Conservation (phyloP, 23 tunicate genomes). For the Halocynthia roretzi region DNA sequence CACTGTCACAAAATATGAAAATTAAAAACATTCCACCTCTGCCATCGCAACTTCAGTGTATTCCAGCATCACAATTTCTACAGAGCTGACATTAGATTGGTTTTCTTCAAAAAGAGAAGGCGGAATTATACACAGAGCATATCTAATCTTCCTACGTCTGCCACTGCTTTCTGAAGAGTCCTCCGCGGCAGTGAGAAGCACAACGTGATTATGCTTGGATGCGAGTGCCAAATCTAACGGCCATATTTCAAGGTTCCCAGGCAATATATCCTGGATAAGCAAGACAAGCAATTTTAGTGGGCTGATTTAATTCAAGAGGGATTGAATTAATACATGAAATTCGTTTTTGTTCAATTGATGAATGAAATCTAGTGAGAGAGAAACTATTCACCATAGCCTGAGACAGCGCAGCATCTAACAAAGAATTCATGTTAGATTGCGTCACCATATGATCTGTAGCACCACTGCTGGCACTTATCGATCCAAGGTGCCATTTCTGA, state of each 20-base stretch:
- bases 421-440: conserved; percentile 25
- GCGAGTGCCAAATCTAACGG: conserved; percentile 48
- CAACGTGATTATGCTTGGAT: conserved; percentile 32
- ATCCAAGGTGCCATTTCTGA: conserved; percentile 38
- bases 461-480: conserved; percentile 9
- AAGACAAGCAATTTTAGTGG: too few relatives aligned
- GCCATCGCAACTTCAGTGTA: conserved; percentile 19
- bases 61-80: conserved; percentile 30
- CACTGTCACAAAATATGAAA: neutral
- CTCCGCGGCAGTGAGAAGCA: conserved; percentile 32
- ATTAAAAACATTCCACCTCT: neutral
- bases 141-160: conserved; percentile 21
- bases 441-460: conserved; percentile 28
- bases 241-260: conserved; percentile 21
- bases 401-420: conserved; percentile 13
- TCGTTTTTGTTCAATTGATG: neutral
- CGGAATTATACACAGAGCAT: conserved; percentile 34
- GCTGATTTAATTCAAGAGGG: too few relatives aligned
- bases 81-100: conserved; percentile 7
- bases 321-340: too few relatives aligned
- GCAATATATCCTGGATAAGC: too few relatives aligned
- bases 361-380: neutral
- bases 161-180: conserved; percentile 17
- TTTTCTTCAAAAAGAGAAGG: conserved; percentile 5
- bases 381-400: conserved; percentile 26